These are phyloP conservation scores for Drosophila rufa DNA, from an alignment of 1,140 invertebrate genomes.

Conservation along the genomic window DNA sequence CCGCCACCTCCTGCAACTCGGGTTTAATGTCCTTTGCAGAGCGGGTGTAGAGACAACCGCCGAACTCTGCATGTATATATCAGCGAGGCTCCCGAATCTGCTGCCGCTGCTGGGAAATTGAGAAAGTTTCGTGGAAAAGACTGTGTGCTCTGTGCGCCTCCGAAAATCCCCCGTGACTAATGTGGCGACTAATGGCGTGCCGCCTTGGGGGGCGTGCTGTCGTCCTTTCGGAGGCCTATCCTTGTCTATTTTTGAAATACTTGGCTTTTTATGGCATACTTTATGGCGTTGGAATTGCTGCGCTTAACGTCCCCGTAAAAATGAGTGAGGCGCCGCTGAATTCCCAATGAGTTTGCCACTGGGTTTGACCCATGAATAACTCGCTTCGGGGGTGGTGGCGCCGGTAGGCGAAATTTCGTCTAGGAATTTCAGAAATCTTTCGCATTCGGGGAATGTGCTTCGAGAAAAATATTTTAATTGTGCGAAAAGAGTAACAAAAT, in stretches of 20 bases:
- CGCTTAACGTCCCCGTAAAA: constrained; percentile 59
- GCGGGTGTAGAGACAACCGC: constrained; percentile 61
- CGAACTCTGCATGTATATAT: constrained; percentile 43
- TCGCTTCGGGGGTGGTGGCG: background rate
- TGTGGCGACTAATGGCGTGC: constrained; percentile 76
- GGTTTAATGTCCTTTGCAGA: constrained; percentile 83
- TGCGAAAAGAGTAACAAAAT: constrained; percentile 24
- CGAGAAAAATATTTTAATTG: constrained; percentile 21
- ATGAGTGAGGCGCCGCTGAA: constrained; percentile 34
- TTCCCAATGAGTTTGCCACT: constrained; percentile 48
- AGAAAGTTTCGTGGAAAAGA: constrained; percentile 61
- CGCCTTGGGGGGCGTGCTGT: constrained; percentile 24
- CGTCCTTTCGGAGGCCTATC: constrained; percentile 41
- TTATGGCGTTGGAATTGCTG: constrained; percentile 75
- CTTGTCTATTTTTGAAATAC: constrained; percentile 66
- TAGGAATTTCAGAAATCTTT: constrained; percentile 37
- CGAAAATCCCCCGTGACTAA: constrained; percentile 71
- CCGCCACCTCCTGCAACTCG: constrained; percentile 14
- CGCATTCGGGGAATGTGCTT: constrained; percentile 6
- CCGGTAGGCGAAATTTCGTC: background rate
- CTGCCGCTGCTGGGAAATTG: constrained; percentile 47
- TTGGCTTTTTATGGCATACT: constrained; percentile 78
- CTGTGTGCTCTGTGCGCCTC: constrained; percentile 19
- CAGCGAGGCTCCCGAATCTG: constrained; percentile 34
- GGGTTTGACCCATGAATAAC: constrained; percentile 38